These are phyloP conservation scores for Phrynocephalus vlangalii DNA, from an alignment of 2,797 vertebrate species.

Conservation along the genomic window DNA sequence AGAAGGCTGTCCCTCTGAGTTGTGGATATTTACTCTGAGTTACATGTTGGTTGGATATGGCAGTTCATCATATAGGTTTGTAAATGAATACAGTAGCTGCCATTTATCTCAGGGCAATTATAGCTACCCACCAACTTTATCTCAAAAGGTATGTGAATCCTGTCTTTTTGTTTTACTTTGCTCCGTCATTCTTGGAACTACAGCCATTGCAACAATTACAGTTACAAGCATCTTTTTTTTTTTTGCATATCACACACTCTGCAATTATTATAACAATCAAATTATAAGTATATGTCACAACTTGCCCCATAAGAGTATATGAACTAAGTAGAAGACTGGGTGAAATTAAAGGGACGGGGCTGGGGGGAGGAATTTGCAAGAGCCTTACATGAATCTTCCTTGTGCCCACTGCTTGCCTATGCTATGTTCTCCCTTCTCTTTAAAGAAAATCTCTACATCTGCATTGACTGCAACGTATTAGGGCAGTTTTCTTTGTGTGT, in stretches of 20 bases:
- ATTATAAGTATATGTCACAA: constrained; percentile 1
- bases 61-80: constrained; percentile 6
- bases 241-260: not conserved
- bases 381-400: not conserved
- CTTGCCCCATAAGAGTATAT: not conserved
- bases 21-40: not conserved
- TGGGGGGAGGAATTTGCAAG: not conserved
- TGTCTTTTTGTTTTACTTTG: constrained; percentile 1
- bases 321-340: not conserved
- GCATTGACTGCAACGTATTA: not conserved
- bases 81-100: not conserved
- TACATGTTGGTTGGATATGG: not conserved
- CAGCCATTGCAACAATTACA: not conserved
- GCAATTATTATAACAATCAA: not conserved
- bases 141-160: not conserved
- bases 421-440: not conserved
- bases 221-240: not conserved
- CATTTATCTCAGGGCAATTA: constrained; percentile 1
- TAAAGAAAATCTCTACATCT: not conserved
- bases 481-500: not conserved
- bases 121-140: not conserved
- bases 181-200: not conserved
- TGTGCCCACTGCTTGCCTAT: not conserved
- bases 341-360: no score
- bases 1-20: not conserved